Conservation (phyloP, 2,888 invertebrate genomes). For the Polyommatus iphigenia region DNA sequence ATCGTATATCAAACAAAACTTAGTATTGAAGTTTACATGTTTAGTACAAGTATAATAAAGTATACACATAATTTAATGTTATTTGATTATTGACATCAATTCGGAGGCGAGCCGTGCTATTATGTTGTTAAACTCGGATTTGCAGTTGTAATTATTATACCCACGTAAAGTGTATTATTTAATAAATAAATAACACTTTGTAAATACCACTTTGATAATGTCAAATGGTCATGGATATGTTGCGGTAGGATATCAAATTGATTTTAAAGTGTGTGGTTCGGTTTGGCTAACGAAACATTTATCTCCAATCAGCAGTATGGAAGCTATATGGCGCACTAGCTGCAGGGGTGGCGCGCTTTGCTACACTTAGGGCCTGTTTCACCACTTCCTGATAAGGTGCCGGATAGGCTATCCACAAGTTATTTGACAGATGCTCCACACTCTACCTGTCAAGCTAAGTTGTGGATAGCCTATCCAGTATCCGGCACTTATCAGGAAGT, state of each 20-base stretch:
- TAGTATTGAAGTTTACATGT: too few relatives aligned
- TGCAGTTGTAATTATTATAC: conserved; percentile 43
- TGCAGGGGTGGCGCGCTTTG: too few relatives aligned
- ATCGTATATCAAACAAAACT: not conserved
- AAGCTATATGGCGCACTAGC: too few relatives aligned
- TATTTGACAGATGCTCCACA: too few relatives aligned
- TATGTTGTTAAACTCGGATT: conserved; percentile 43
- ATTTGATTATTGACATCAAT: conserved; percentile 41
- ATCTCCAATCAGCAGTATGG: not conserved
- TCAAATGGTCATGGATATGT: not conserved
- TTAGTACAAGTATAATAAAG: too few relatives aligned
- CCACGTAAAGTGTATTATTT: conserved; percentile 35
- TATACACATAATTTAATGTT: too few relatives aligned
- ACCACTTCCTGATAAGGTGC: too few relatives aligned
- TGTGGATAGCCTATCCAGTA: too few relatives aligned
- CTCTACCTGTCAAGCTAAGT: too few relatives aligned
- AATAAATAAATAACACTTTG: conserved; percentile 32
- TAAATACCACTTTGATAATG: conserved; percentile 32
- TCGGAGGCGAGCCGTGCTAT: conserved; percentile 43
- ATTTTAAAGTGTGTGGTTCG: not conserved
- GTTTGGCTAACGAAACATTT: not conserved
- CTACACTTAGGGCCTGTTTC: too few relatives aligned
- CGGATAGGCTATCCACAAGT: too few relatives aligned
- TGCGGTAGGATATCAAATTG: not conserved
- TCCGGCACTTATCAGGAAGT: too few relatives aligned